Evolutionary conservation across 2,797 vertebrate genomes (phyloP).

Genomic region (Galaxias olidus): DNA sequence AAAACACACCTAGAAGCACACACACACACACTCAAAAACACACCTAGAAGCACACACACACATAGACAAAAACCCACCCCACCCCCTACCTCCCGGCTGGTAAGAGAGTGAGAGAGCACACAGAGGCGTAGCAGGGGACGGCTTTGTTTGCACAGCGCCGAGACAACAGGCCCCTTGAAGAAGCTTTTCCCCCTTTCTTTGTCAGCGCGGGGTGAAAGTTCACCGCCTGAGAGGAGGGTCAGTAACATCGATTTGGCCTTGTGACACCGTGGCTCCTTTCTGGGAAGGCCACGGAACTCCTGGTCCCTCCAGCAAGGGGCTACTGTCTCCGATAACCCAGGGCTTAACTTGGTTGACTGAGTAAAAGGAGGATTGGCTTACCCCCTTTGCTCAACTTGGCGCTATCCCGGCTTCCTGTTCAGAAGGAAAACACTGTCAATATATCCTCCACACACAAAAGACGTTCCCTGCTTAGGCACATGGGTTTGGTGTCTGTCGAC

Average conservation of each 20-base stretch:
- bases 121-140: conserved; percentile 12
- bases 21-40: conserved; percentile 6
- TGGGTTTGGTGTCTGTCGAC: conserved; percentile 15
- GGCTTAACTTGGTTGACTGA: conserved; percentile 37
- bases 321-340: conserved; percentile 27
- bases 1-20: conserved; percentile 6
- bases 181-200: conserved; percentile 32
- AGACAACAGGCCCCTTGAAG: conserved; percentile 33
- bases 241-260: conserved; percentile 62
- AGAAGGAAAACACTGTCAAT: conserved; percentile 47
- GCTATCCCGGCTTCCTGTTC: conserved; percentile 54
- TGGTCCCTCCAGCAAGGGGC: conserved; percentile 43
- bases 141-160: conserved; percentile 46
- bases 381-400: conserved; percentile 42
- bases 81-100: background rate
- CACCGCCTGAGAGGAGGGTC: conserved; percentile 40
- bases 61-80: background rate
- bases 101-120: conserved; percentile 3
- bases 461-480: conserved; percentile 42
- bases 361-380: conserved; percentile 37
- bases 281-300: conserved; percentile 35
- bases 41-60: conserved; percentile 7
- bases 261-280: conserved; percentile 38
- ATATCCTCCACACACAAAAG: conserved; percentile 43
- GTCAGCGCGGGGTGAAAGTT: conserved; percentile 55